Conservation (phyloP, 2,113 vertebrate genomes). For the Dromiciops gliroides region DNA sequence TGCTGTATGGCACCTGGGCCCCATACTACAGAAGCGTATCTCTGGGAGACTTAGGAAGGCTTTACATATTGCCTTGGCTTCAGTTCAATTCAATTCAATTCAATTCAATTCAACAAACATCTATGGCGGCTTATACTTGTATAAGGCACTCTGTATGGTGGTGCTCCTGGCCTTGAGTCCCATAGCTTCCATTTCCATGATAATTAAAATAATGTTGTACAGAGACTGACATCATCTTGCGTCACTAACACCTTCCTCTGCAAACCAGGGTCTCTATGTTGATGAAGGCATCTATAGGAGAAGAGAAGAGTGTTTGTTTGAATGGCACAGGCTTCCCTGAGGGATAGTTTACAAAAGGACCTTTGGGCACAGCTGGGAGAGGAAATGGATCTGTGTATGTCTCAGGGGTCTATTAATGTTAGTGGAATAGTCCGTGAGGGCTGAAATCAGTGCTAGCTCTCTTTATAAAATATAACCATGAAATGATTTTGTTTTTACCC, state of each 20-base stretch:
- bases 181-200: background rate
- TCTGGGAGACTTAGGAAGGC: background rate
- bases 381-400: background rate
- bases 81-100: background rate
- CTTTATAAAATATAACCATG: background rate
- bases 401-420: background rate
- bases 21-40: background rate
- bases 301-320: background rate
- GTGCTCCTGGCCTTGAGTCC: background rate
- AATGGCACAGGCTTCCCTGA: background rate
- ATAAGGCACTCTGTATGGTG: background rate
- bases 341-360: background rate
- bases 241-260: background rate
- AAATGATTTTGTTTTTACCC: background rate
- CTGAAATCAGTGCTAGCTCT: background rate
- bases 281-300: background rate
- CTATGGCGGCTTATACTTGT: background rate
- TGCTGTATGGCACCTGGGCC: background rate
- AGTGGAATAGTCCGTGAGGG: background rate
- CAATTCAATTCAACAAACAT: background rate
- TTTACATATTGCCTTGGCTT: background rate
- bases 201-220: background rate
- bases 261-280: background rate
- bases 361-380: background rate
- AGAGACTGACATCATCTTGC: background rate